Percentiles rank a stretch among this genome's conserved stretches.
Evolutionary conservation across 2,888 invertebrate species (phyloP).

Genomic region (Drosophila crucigera): DNA sequence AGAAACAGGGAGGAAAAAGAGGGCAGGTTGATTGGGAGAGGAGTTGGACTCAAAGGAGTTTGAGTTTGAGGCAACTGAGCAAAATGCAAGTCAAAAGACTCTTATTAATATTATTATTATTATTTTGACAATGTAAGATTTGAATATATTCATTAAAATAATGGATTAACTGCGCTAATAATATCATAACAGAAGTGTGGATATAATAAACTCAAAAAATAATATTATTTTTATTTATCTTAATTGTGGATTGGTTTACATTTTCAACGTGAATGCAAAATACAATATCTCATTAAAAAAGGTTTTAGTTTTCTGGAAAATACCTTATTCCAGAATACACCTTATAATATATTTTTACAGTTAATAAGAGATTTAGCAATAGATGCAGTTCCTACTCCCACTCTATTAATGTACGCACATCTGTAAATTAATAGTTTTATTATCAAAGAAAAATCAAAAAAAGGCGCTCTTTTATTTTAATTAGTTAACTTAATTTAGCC

Average conservation of each 20-base stretch:
- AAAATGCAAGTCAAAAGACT: background rate
- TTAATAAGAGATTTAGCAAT: background rate
- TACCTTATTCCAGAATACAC: background rate
- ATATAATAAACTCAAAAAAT: background rate
- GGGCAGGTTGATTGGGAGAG: background rate
- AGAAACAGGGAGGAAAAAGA: background rate
- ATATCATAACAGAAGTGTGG: too few relatives aligned
- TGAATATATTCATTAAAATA: background rate
- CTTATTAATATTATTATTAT: background rate
- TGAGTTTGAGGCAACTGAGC: background rate
- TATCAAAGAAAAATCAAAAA: background rate
- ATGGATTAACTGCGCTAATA: too few relatives aligned
- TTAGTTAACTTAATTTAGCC: background rate
- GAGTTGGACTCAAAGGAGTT: background rate
- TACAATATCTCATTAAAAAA: background rate
- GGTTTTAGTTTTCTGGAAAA: background rate
- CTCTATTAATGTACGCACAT: background rate
- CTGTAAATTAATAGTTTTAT: background rate
- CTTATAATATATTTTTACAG: background rate
- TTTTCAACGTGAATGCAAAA: too few relatives aligned
- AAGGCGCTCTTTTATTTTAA: background rate
- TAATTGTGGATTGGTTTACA: too few relatives aligned
- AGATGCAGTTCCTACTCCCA: background rate
- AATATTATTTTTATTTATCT: background rate
- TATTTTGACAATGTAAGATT: background rate